A percentile compares a stretch with the other conserved stretches of the same genome.
These are phyloP conservation scores for Gibbula magus DNA, from an alignment of 2,888 invertebrate species.

Conservation along the genomic window DNA sequence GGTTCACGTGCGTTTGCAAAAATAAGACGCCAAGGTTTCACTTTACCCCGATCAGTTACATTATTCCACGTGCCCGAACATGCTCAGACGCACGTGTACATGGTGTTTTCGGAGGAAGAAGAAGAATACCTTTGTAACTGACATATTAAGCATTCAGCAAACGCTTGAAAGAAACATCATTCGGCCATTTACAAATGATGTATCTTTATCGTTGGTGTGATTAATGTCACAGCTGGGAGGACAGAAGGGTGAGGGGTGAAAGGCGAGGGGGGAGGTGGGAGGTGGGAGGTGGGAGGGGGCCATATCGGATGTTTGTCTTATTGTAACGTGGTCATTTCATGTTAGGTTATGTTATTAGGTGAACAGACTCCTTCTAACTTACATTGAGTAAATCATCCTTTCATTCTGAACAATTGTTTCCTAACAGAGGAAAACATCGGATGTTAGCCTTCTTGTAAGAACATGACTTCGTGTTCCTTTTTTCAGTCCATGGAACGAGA, in stretches of 20 bases:
- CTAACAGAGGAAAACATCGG: too few species aligned
- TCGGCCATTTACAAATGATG: constrained; percentile 1
- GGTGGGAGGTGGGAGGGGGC: background rate
- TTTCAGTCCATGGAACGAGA: too few species aligned
- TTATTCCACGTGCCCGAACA: background rate
- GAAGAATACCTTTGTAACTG: background rate
- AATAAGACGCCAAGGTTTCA: background rate
- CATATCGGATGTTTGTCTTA: background rate
- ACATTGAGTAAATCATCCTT: too few species aligned
- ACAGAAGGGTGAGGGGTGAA: background rate
- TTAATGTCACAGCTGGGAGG: background rate
- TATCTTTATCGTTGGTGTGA: background rate
- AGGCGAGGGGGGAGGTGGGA: background rate
- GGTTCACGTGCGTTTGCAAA: background rate
- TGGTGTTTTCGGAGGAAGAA: background rate
- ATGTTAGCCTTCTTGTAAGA: too few species aligned
- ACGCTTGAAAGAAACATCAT: background rate
- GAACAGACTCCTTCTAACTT: too few species aligned
- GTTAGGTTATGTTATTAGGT: too few species aligned
- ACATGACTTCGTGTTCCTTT: too few species aligned
- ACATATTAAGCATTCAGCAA: background rate
- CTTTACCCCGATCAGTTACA: background rate
- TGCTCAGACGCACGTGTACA: background rate
- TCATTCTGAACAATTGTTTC: too few species aligned
- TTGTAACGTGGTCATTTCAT: too few species aligned